Conservation (phyloP, 2,797 vertebrate species). For the Sebastes alutus region DNA sequence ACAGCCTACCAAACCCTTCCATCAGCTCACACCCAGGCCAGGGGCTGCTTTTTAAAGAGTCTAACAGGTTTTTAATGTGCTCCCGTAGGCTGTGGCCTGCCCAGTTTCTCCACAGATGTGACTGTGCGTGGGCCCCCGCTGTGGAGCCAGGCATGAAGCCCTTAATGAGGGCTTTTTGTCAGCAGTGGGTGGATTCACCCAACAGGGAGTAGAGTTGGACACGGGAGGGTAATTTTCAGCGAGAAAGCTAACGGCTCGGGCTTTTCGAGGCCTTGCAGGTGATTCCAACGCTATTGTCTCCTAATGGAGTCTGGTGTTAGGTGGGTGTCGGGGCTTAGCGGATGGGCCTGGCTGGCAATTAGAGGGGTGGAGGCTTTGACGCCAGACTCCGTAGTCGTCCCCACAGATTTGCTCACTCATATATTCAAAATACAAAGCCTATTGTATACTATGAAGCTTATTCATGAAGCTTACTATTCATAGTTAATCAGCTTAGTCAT, state of each 20-base stretch:
- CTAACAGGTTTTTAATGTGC: constrained; percentile 72
- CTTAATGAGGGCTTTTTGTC: constrained; percentile 78
- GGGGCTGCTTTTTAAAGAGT: constrained; percentile 40
- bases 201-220: constrained; percentile 58
- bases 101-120: constrained; percentile 53
- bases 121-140: constrained; percentile 69
- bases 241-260: constrained; percentile 55
- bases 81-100: constrained; percentile 35
- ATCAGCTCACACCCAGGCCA: constrained; percentile 46
- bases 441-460: constrained; percentile 60
- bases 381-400: constrained; percentile 39
- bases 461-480: constrained; percentile 68
- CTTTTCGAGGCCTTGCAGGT: constrained; percentile 65
- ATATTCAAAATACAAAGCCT: constrained; percentile 70
- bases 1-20: background rate
- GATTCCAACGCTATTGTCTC: constrained; percentile 57
- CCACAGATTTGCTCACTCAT: constrained; percentile 57
- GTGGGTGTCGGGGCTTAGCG: constrained; percentile 56
- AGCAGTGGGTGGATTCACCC: constrained; percentile 73
- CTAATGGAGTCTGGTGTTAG: constrained; percentile 61
- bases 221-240: constrained; percentile 62
- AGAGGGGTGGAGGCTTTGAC: constrained; percentile 56
- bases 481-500: constrained; percentile 76
- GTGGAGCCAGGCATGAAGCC: constrained; percentile 73
- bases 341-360: constrained; percentile 54